Evolutionary conservation across 2,797 vertebrate genomes (phyloP).

Genomic region (Mallotus villosus): DNA sequence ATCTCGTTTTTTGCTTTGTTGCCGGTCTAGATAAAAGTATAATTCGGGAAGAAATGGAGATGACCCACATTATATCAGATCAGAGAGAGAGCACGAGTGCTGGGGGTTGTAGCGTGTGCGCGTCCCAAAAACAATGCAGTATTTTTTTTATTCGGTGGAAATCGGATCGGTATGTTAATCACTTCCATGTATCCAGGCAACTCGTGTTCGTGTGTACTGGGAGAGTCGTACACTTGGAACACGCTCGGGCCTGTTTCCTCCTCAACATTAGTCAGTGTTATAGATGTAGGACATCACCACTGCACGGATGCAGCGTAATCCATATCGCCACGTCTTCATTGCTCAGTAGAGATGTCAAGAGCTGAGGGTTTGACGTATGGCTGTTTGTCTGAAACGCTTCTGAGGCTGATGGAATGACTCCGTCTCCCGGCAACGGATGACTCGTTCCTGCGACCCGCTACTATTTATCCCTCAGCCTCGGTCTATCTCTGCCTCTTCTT

Average conservation of each 20-base stretch:
- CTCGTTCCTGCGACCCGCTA: conserved; percentile 1
- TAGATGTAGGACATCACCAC: no score
- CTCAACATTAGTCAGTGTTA: no score
- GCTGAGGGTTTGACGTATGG: no score
- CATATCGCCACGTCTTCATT: background rate
- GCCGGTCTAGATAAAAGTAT: conserved; percentile 48
- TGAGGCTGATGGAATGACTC: background rate
- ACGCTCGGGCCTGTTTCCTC: no score
- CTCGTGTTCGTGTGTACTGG: no score
- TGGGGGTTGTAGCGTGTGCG: no score
- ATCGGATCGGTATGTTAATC: no score
- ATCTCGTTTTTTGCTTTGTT: conserved; percentile 54
- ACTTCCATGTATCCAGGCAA: no score
- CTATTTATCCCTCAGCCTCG: conserved; percentile 20
- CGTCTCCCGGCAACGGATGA: conserved; percentile 16
- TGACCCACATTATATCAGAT: conserved; percentile 55
- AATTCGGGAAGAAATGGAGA: conserved; percentile 46
- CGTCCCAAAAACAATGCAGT: no score
- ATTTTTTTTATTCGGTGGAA: no score
- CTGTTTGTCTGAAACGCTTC: no score
- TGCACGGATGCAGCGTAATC: background rate
- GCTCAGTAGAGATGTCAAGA: background rate
- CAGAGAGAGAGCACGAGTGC: background rate
- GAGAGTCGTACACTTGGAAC: no score
- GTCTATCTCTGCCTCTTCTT: background rate